phyloP scores from a whole-genome alignment of 1,140 invertebrate genomes.

The Bacillus rossius region DNA sequence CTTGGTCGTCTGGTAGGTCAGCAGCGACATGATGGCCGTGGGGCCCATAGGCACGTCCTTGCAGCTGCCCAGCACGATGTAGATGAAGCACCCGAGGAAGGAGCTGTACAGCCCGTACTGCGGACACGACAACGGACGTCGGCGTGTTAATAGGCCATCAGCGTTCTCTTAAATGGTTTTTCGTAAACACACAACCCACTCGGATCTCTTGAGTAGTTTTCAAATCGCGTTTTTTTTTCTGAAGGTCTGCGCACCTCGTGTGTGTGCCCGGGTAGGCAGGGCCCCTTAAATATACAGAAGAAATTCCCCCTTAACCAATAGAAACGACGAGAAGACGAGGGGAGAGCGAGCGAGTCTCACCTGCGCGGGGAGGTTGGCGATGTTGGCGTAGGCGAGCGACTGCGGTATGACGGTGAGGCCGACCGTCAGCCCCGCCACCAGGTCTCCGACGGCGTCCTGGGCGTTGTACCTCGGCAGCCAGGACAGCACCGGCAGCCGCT shows the following conservation, averaged over 20 bases:
- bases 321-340: too few species aligned
- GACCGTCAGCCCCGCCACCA: slow-evolving; percentile 81
- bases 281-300: too few species aligned
- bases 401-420: slow-evolving; percentile 80
- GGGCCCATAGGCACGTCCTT: slow-evolving; percentile 86
- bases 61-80: slow-evolving; percentile 85
- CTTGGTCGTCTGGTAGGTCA: slow-evolving; percentile 66
- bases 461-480: slow-evolving; percentile 69
- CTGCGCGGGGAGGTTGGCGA: slow-evolving; percentile 59
- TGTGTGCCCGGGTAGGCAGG: too few species aligned
- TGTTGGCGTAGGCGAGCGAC: slow-evolving; percentile 73
- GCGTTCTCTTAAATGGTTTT: too few species aligned
- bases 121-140: background rate
- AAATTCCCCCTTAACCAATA: too few species aligned
- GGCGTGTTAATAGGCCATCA: too few species aligned
- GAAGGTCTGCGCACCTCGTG: too few species aligned
- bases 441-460: slow-evolving; percentile 63
- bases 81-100: slow-evolving; percentile 86
- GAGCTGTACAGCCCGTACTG: slow-evolving; percentile 87
- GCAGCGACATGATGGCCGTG: slow-evolving; percentile 74
- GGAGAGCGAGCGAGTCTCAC: too few species aligned
- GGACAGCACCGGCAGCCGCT: slow-evolving; percentile 59
- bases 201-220: too few species aligned
- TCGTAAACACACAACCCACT: too few species aligned
- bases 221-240: too few species aligned